Evolutionary conservation across 2,797 vertebrate species (phyloP).

Genomic region (Halcyon leucocephala): DNA sequence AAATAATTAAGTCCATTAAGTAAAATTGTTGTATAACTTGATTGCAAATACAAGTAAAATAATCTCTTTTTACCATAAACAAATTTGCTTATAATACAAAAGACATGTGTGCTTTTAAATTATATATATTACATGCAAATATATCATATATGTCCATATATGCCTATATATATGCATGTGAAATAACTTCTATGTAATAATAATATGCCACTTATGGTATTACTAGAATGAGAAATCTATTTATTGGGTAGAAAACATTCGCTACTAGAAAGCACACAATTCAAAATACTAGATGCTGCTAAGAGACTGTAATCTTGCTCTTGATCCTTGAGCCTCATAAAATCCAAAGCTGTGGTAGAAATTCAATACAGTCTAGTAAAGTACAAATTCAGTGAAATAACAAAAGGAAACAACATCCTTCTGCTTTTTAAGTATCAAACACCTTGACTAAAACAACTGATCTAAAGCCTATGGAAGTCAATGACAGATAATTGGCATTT

Average conservation of each 20-base stretch:
- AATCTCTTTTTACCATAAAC: background rate
- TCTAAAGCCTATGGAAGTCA: background rate
- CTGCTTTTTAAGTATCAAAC: background rate
- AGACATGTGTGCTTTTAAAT: background rate
- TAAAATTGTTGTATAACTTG: background rate
- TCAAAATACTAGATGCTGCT: background rate
- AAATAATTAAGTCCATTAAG: background rate
- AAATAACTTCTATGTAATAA: background rate
- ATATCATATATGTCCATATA: background rate
- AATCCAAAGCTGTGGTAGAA: background rate
- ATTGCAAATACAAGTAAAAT: background rate
- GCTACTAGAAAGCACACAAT: background rate
- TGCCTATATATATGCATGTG: background rate
- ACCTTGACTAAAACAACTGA: background rate
- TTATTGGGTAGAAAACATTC: background rate
- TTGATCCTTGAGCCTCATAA: background rate
- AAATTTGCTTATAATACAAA: background rate
- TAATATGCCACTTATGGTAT: background rate
- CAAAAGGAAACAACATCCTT: background rate
- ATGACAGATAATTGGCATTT: background rate
- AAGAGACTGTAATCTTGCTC: background rate
- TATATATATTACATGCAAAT: background rate
- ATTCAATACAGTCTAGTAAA: background rate
- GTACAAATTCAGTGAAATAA: background rate
- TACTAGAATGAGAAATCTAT: background rate